These are phyloP conservation scores for Acholoe squamosa DNA, from an alignment of 2,888 invertebrate species.

Conservation along the genomic window DNA sequence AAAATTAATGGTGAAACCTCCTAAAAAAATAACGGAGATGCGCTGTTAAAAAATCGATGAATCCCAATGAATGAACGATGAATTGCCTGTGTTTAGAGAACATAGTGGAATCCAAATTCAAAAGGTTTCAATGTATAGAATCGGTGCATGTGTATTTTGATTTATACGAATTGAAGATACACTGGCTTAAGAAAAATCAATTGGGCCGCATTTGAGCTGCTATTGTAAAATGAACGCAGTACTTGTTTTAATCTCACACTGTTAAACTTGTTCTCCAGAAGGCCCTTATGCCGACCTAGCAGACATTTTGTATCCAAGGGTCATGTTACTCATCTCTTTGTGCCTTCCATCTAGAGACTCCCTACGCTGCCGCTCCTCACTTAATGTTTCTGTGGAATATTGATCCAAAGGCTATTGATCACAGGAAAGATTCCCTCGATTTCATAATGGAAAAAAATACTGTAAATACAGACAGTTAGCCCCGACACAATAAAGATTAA, in stretches of 20 bases:
- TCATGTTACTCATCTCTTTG: not conserved
- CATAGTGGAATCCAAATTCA: too few relatives aligned
- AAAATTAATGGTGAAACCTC: too few relatives aligned
- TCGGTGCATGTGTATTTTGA: not conserved
- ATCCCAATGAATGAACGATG: too few relatives aligned
- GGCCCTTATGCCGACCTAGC: too few relatives aligned
- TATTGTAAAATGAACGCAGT: not conserved
- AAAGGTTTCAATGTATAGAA: too few relatives aligned
- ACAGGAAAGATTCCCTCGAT: not conserved
- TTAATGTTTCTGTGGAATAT: not conserved
- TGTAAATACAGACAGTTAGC: conserved; percentile 1
- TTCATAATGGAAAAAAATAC: not conserved
- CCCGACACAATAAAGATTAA: not conserved
- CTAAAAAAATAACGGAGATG: too few relatives aligned
- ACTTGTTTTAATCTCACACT: not conserved
- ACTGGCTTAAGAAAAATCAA: too few relatives aligned
- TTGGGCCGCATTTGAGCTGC: not conserved
- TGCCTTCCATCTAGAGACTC: conserved; percentile 12
- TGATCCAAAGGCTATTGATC: not conserved
- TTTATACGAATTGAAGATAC: not conserved
- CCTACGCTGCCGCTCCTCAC: not conserved
- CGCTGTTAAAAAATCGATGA: too few relatives aligned
- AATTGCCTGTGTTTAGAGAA: too few relatives aligned
- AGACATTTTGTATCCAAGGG: not conserved
- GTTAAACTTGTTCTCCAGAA: not conserved